A percentile compares a stretch with the other conserved stretches of the same genome.
Conservation (phyloP, 35 echinoderm and acorn worm genomes). For the Diadema setosum region DNA sequence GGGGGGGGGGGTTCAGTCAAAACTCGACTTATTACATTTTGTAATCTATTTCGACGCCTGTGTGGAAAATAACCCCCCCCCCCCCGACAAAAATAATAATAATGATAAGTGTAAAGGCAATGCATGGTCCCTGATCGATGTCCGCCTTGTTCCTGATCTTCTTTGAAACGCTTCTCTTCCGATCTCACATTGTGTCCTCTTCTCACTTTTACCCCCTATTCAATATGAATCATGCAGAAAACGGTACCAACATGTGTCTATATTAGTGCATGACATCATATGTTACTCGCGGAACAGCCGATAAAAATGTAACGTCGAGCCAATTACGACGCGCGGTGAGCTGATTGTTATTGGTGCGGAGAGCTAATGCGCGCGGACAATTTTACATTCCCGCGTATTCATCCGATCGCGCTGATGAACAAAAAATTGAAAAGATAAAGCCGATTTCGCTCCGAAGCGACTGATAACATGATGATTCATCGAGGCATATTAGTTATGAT, state of each 20-base stretch:
- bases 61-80: too few species aligned
- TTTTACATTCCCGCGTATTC: neutral
- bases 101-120: too few species aligned
- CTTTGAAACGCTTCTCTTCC: too few species aligned
- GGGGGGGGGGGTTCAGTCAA: too few species aligned
- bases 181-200: too few species aligned
- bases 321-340: neutral
- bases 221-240: too few species aligned
- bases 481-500: neutral
- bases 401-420: neutral
- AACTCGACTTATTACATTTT: too few species aligned
- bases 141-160: too few species aligned
- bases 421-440: neutral
- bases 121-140: too few species aligned
- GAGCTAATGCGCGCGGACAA: neutral
- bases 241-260: neutral
- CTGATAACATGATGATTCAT: constrained; percentile 4
- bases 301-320: neutral
- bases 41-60: too few species aligned
- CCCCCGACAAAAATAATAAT: too few species aligned
- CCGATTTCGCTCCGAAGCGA: neutral
- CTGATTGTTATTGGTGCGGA: neutral
- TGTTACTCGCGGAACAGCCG: neutral
- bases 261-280: neutral
- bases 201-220: too few species aligned